phyloP scores from a whole-genome alignment of 1,140 invertebrate species.

The Trichonephila inaurata region DNA sequence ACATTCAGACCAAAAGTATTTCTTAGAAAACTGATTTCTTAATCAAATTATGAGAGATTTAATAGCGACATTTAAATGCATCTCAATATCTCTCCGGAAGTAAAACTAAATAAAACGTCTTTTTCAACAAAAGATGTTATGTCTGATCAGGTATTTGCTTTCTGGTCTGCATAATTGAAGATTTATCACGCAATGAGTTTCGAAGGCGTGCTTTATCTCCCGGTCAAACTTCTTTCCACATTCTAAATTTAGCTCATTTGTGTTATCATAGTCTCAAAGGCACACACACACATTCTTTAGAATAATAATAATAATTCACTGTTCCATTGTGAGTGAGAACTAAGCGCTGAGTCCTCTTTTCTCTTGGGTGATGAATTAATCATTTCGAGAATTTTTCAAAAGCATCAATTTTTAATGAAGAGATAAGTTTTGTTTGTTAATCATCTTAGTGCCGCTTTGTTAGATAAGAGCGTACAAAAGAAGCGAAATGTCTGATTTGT shows the following conservation, averaged over 20 bases:
- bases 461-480: no score
- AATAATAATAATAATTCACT: not conserved
- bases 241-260: slow-evolving; percentile 16
- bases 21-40: not conserved
- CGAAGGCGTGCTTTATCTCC: not conserved
- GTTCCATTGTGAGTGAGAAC: not conserved
- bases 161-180: not conserved
- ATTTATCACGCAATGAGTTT: not conserved
- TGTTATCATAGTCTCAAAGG: not conserved
- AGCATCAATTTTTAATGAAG: no score
- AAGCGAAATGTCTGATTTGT: no score
- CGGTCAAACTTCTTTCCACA: not conserved
- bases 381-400: no score
- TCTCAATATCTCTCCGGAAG: not conserved
- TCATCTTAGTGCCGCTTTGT: no score
- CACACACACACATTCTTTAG: not conserved
- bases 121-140: not conserved
- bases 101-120: not conserved
- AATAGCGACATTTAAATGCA: not conserved
- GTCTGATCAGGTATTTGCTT: not conserved
- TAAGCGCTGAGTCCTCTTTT: no score
- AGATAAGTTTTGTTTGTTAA: no score
- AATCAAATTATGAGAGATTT: not conserved
- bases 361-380: no score
- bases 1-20: no score